Percentiles rank a stretch among this genome's conserved stretches.
These are phyloP conservation scores for Nebria salina DNA, from an alignment of 2,888 invertebrate species.

Conservation along the genomic window DNA sequence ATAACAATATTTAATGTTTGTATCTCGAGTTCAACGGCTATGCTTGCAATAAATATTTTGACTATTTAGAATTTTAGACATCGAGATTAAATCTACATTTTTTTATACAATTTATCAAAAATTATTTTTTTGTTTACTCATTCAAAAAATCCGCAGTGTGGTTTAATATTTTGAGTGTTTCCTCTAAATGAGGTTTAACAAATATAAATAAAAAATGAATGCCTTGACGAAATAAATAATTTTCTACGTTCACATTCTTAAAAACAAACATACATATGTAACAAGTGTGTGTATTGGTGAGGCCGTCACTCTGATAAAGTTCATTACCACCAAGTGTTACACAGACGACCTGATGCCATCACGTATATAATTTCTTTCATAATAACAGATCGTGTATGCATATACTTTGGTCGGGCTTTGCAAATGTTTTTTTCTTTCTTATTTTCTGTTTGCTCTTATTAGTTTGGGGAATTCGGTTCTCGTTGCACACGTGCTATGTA, in stretches of 20 bases:
- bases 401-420: not conserved
- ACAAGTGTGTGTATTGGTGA: not conserved
- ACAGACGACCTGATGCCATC: constrained; percentile 12
- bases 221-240: not conserved
- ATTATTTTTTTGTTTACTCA: too few relatives aligned
- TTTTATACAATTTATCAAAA: too few relatives aligned
- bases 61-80: constrained; percentile 15
- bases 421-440: not conserved
- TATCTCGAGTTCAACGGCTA: constrained; percentile 2
- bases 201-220: not conserved
- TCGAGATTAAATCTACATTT: constrained; percentile 15
- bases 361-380: constrained; percentile 14
- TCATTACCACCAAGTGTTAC: constrained; percentile 19
- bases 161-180: too few relatives aligned
- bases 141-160: too few relatives aligned
- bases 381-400: constrained; percentile 5
- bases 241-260: not conserved
- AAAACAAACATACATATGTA: not conserved
- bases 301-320: constrained; percentile 23
- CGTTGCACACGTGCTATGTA: not conserved
- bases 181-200: not conserved
- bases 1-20: constrained; percentile 20
- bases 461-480: not conserved
- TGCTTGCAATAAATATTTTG: constrained; percentile 36
- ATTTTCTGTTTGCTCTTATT: not conserved